Evolutionary conservation across 2,113 vertebrate genomes (phyloP), one percentile per base, ranked within the genome.

Genomic region (Odocoileus virginianus): DNA sequence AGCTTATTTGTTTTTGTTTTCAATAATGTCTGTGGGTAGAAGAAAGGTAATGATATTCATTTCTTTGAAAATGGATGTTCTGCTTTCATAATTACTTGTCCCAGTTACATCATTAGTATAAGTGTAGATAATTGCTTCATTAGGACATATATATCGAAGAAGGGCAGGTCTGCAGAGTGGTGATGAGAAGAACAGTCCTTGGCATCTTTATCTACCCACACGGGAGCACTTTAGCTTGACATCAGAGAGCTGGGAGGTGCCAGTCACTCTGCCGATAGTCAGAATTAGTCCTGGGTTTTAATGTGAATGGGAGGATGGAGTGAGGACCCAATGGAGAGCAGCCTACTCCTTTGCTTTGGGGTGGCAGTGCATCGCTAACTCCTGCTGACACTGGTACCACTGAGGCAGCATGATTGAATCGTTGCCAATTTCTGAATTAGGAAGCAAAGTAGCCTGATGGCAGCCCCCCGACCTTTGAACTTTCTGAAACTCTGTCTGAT

Each of bases 91-190:
- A 98, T 98, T 98, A 96, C 61, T 79, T 89, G 95, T 97, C 93
- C 97, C 94, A 97, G 78, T 98, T 98, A 96, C 71, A 54, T 98
- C 97, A 97, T 98, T 98, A 98, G 82, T 97, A 1, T 98, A 98
- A 98, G 61, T 92, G 83, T 94, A 97, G 91, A 50, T 96, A 98
- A 97, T 97, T 97, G 91, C 52, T 96, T 98, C 89, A 97, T 95
- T 98, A 96, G 91, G 89, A 92, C 50, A 81, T 93, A 97, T 83
- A 45, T 92, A 91, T 91, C 3, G 45, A 95, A 95, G 91, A 96
- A 95, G 84, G 71, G 55, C 36, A 93, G 78, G 21, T 84, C 60
- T 95, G 27, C 27, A 79, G 33, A 40, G 55, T 50, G n/a, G 23
- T 89, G 43, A 90, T 95, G 36, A 90, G 95, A 92, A 90, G 95